A percentile compares a stretch with the other conserved stretches of the same genome.
phyloP scores from a whole-genome alignment of 2,113 vertebrate genomes.

The Cryptomyrus ogoouensis region DNA sequence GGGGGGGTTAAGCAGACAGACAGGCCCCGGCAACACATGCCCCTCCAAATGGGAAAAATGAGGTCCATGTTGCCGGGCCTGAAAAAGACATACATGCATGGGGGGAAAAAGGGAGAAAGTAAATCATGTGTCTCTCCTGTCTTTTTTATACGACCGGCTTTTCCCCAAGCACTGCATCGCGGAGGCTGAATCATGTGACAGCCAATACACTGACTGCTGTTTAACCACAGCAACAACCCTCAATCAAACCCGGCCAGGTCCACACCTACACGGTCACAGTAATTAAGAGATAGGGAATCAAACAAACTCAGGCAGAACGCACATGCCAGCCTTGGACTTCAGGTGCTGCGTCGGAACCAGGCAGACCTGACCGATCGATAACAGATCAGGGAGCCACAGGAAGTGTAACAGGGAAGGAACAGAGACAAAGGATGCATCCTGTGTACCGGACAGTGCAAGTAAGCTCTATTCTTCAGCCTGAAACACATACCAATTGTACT shows the following conservation, averaged over 20 bases:
- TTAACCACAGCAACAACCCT: not conserved
- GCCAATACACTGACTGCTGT: too few relatives aligned
- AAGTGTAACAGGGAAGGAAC: constrained; percentile 37
- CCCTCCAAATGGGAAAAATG: not conserved
- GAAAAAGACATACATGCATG: not conserved
- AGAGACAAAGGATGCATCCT: constrained; percentile 12
- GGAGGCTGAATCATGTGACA: not conserved
- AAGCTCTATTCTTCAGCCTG: not conserved
- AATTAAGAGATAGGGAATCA: constrained; percentile 33
- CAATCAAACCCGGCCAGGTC: constrained; percentile 4
- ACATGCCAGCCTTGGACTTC: constrained; percentile 40
- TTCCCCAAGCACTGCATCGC: not conserved
- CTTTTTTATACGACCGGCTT: not conserved
- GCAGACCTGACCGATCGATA: constrained; percentile 49
- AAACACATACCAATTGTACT: not conserved
- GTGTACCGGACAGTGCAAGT: not conserved
- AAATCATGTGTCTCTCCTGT: not conserved
- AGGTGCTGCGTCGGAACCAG: constrained; percentile 30
- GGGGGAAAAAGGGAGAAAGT: not conserved
- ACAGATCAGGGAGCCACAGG: constrained; percentile 45
- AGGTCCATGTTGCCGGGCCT: not conserved
- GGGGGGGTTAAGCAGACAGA: not conserved
- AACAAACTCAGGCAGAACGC: constrained; percentile 21
- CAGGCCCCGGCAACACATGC: not conserved
- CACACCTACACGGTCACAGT: constrained; percentile 27